Evolutionary conservation across 1,140 invertebrate genomes (phyloP).

Genomic region (Mizuhopecten yessoensis): DNA sequence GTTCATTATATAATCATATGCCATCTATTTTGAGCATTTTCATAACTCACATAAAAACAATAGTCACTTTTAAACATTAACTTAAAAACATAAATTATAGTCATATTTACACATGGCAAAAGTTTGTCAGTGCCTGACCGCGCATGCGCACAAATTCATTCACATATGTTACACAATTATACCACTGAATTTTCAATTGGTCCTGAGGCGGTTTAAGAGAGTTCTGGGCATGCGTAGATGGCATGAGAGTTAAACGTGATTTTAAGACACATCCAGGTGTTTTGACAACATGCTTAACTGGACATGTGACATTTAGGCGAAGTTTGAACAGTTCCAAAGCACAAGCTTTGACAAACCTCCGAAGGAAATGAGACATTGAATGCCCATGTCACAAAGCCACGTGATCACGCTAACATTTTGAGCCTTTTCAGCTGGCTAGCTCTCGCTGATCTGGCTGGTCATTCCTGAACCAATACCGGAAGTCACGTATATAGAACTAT

Average conservation of each 20-base stretch:
- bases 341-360: conserved; percentile 5
- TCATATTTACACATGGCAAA: conserved; percentile 29
- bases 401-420: conserved; percentile 26
- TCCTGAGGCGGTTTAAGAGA: conserved; percentile 36
- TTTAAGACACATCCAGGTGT: conserved; percentile 38
- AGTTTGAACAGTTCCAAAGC: conserved; percentile 38
- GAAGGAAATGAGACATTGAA: background rate
- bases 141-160: conserved; percentile 25
- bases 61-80: conserved; percentile 7
- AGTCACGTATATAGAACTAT: conserved; percentile 1
- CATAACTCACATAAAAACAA: conserved; percentile 21
- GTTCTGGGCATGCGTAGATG: background rate
- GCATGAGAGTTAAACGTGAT: conserved; percentile 16
- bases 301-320: conserved; percentile 1
- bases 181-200: conserved; percentile 22
- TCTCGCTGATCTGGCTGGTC: conserved; percentile 29
- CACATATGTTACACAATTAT: conserved; percentile 12
- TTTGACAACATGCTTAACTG: conserved; percentile 10
- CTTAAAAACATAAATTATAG: conserved; percentile 40
- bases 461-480: conserved; percentile 11
- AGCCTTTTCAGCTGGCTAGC: conserved; percentile 21
- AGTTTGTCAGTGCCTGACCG: conserved; percentile 31
- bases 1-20: conserved; percentile 40
- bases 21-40: conserved; percentile 33
- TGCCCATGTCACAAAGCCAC: conserved; percentile 4